A percentile compares a stretch with the other conserved stretches of the same genome.
Evolutionary conservation across 2,113 vertebrate genomes (phyloP).

Genomic region (Paramisgurnus dabryanus): DNA sequence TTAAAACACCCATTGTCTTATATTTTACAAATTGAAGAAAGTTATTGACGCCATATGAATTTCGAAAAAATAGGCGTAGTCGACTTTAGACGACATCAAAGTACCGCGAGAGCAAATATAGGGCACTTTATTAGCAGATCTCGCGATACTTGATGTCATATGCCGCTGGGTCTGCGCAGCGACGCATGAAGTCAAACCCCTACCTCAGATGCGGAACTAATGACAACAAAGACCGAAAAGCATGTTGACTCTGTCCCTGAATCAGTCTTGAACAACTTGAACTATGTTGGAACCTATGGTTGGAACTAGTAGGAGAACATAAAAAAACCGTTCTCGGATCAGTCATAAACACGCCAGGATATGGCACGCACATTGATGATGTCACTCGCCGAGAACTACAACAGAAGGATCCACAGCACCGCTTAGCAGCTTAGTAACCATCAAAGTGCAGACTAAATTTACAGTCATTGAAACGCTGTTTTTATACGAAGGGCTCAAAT

Average conservation of each 20-base stretch:
- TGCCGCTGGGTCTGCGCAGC: too few species aligned
- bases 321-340: conserved; percentile 6
- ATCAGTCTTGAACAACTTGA: background rate
- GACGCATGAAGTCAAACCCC: too few species aligned
- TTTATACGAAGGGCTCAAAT: background rate
- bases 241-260: background rate
- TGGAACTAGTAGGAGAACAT: background rate
- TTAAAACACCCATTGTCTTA: too few species aligned
- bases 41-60: too few species aligned
- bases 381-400: conserved; percentile 52
- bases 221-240: background rate
- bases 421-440: conserved; percentile 27
- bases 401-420: conserved; percentile 42
- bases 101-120: too few species aligned
- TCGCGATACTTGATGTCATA: too few species aligned
- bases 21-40: too few species aligned
- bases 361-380: conserved; percentile 63
- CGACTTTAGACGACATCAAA: too few species aligned
- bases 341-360: background rate
- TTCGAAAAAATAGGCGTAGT: too few species aligned
- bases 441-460: background rate
- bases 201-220: background rate
- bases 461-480: background rate
- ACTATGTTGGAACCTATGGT: background rate
- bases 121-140: too few species aligned